phyloP scores from a whole-genome alignment of 2,888 invertebrate genomes.

The Eupithecia exiguata region DNA sequence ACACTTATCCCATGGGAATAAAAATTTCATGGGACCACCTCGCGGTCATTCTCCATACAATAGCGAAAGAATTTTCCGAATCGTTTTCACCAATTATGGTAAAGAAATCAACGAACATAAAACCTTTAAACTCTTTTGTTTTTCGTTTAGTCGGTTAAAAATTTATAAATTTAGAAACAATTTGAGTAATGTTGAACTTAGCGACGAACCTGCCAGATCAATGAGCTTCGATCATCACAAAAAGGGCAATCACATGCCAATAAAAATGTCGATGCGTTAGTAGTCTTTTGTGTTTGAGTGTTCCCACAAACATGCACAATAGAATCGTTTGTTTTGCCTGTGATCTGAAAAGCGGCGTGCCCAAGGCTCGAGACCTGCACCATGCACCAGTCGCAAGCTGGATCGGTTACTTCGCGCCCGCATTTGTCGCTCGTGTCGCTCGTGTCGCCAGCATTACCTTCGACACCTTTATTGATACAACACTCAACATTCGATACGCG shows the following conservation, averaged over 20 bases:
- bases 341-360: conserved; percentile 61
- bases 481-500: conserved; percentile 33
- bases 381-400: conserved; percentile 64
- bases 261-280: conserved; percentile 59
- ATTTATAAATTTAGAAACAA: background rate
- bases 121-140: no score
- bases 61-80: no score
- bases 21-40: no score
- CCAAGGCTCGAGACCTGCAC: conserved; percentile 45
- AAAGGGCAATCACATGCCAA: conserved; percentile 42
- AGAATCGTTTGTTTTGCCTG: conserved; percentile 71
- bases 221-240: conserved; percentile 38
- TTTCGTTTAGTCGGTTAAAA: no score
- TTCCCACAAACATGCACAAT: conserved; percentile 78
- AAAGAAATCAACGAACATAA: no score
- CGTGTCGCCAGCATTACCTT: conserved; percentile 44
- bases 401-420: conserved; percentile 66
- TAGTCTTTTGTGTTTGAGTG: conserved; percentile 70
- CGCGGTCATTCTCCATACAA: no score
- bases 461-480: conserved; percentile 57
- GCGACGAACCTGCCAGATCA: conserved; percentile 37
- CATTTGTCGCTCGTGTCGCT: conserved; percentile 58
- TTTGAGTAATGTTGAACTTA: background rate
- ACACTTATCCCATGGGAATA: no score
- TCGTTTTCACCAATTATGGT: no score